Evolutionary conservation across 2,797 vertebrate species (phyloP), one percentile per base, ranked within the genome.

Genomic region (Clarias platycephalus): DNA sequence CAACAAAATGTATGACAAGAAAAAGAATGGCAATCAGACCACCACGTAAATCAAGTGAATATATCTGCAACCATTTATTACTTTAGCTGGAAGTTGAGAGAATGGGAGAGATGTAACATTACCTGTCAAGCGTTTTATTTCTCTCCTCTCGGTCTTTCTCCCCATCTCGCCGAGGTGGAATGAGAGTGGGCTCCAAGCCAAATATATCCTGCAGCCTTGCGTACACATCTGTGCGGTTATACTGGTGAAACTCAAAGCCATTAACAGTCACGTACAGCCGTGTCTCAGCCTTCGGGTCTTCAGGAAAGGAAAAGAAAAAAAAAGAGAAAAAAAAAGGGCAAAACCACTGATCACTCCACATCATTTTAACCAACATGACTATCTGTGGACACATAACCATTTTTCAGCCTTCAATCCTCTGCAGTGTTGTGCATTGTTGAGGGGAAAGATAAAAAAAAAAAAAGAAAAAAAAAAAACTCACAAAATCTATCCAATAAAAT

Each of bases 251-350:
- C 92, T 99, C 98, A 86, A 99, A 99, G 88, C 99, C 97, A 72
- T 99, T 99, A 63, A 99, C 95, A 28, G 97, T 99, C 89, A 99
- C 95, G 83, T 98, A 97, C 16, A 99, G 94, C 88, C 98, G 95
- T 60, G 98, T 99, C 94, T 99, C 98, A 87, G 98, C 97, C 90
- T 98, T 99, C 84, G 98, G 98, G 93, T 99, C 98, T 99, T 91
- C 13, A 70, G 13, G 12, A 16, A 62, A 22, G 55, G 49, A 0
- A 6, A 60, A 60, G 53, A 71, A 10, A 7, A 34, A 72, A n/a
- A 0, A 37, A 60, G 16, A 6, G 53, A 71, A 10, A 7, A 34
- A 72, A n/a, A 0, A 37, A 60, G 16, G 3, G 18, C 31, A 55
- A 12, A 37, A 22, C 4, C 5, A 24, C 22, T 31, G 5, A 49